Base-by-base conservation (phyloP, 2,888 invertebrate genomes). In the Coecobrya sp. region DNA sequence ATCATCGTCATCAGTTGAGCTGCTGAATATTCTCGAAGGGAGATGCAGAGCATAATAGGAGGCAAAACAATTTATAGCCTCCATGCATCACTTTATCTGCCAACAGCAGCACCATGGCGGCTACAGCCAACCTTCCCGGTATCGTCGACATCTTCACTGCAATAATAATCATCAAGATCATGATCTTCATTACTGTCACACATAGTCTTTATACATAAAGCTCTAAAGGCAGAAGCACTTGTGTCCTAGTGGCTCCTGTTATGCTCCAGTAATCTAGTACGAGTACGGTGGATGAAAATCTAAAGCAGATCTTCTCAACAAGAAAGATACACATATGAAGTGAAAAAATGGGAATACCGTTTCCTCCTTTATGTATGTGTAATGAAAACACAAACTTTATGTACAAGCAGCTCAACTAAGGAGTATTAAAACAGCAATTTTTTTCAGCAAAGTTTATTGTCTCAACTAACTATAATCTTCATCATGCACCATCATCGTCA, bases 151-250 rank as follows among this genome's bases (percentile, higher is more conserved):
- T 11, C 59, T 36, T 76, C 36, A 55, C 19, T 65, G 25, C 52
- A 79, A 79, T 79, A 73, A 87, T 62, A 76, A 19, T 88, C 88
- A 85, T 68, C 42, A 45, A 59, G 70, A 86, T 73, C 73, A 19
- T 76, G 65, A 88, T 88, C 81, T 88, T 88, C 88, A 88, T 88
- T 88, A 65, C 79, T 79, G 88, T 88, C 81, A 81, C 76, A 45
- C 76, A 79, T 79, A n/a, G 1, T 8, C 16, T 19, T 19, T 27
- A 42, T 42, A n/a, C n/a, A n/a, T 30, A 76, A 0, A 68, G 16
- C 7, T 16, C 5, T 3, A 73, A 13, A 45, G 25, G 13, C 25
- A 25, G 62, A 42, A 42, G 62, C n/a, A 45, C 22, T 81, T 2
- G 27, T 79, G 7, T 2, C 36, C 27, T 16, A 27, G 27, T 1